Base-by-base conservation (phyloP, 2,888 invertebrate genomes). In the Thyatira batis region DNA sequence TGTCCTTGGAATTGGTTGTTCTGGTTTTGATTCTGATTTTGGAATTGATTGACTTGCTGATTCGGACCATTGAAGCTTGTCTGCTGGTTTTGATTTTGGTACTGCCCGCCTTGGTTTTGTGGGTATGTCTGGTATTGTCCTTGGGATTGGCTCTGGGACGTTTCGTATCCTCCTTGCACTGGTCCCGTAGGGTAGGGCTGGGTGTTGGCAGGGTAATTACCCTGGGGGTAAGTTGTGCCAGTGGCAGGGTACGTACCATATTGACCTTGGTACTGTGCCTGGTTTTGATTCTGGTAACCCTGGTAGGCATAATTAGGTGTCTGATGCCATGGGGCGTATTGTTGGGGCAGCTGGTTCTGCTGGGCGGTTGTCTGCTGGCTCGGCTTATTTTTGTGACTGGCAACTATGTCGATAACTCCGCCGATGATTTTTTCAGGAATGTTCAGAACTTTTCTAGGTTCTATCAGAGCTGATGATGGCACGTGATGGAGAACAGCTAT, bases 341-440 rank as follows among this genome's bases (percentile, higher is more conserved):
- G 78, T 51, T 78, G 80, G 27, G 63, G 65, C n/a, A 65, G 59
- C 48, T 60, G 55, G 20, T 57, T 48, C 45, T 60, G 61, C 30
- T 58, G 58, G 51, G 30, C 54, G 57, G 50, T 48, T 20, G 57
- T 59, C 60, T 30, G 49, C 56, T 58, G 68, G 3, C 51, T 49
- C 0, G 87, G 89, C 51, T 90, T 91, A 65, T 84, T 85, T 64
- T 91, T 92, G 60, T 92, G 89, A 45, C 69, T 86, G 53, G 89
- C 86, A 0, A 90, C 87, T 8, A 87, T 87, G 57, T 90, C 90
- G 10, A 92, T 90, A n/a, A 91, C 89, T 0, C 89, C 87, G 1
- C 87, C 88, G 28, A 91, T 85, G 20, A 92, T 89, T 62, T 89
- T 91, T 63, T 92, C 91, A 0, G 91, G 88, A 21, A 90, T 86